A percentile compares a stretch with the other conserved stretches of the same genome.
Evolutionary conservation across 2,888 invertebrate genomes (phyloP).

Genomic region (Catocala fraxini): DNA sequence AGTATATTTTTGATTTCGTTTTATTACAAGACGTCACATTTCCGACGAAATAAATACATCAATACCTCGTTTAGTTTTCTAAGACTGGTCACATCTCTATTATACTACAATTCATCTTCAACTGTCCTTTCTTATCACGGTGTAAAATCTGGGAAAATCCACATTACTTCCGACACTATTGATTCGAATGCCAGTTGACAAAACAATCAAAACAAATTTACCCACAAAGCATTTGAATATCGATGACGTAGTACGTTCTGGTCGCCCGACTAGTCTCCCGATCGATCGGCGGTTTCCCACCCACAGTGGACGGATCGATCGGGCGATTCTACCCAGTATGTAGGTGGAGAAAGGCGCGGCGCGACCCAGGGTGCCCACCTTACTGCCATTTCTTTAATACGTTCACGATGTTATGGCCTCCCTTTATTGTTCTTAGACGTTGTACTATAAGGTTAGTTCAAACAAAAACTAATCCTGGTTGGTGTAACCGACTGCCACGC

Average conservation of each 20-base stretch:
- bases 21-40: not conserved
- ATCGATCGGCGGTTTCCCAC: slow-evolving; percentile 51
- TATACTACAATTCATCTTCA: slow-evolving; percentile 4
- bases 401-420: slow-evolving; percentile 50
- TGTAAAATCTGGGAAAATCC: not conserved
- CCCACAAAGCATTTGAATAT: slow-evolving; percentile 43
- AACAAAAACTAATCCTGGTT: no score
- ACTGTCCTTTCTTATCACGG: not conserved
- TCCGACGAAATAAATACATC: not conserved
- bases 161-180: slow-evolving; percentile 6
- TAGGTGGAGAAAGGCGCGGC: slow-evolving; percentile 54
- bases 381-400: slow-evolving; percentile 55
- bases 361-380: slow-evolving; percentile 46
- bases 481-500: no score
- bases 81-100: slow-evolving; percentile 5
- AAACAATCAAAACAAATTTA: slow-evolving; percentile 47
- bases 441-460: not conserved
- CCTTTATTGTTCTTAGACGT: slow-evolving; percentile 11
- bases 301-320: slow-evolving; percentile 47
- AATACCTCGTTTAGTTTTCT: slow-evolving; percentile 3
- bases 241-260: slow-evolving; percentile 45
- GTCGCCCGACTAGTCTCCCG: slow-evolving; percentile 39
- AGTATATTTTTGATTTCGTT: no score
- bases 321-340: slow-evolving; percentile 47
- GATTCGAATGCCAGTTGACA: slow-evolving; percentile 42